Evolutionary conservation across 2,888 invertebrate species (phyloP), one percentile per base, ranked within the genome.

Genomic region (Drosophila robusta): DNA sequence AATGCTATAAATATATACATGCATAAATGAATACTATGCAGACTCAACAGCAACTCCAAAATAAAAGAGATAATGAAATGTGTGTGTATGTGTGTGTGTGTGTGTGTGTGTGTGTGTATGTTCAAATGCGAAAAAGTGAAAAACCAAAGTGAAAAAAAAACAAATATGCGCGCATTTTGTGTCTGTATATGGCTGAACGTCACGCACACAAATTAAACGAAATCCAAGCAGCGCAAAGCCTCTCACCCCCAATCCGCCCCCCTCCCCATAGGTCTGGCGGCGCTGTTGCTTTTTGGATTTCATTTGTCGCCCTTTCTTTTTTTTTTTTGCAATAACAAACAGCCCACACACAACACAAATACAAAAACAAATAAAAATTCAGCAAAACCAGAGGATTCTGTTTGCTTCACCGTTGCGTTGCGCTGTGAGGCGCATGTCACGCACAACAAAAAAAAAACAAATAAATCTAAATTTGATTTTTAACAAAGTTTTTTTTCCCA

Each of bases 121-220:
- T 56, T 46, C 45, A 44, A 54, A 58, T 79, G 60, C 58, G 55
- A 47, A 63, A 68, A 64, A 68, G 74, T 68, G 64, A 76, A 80
- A 79, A 75, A 82, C 38, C 64, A 56, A 46, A 77, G 73, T 55
- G 65, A 67, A 70, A 78, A 63, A 58, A 44, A 81, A 76, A 75
- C 49, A 87, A 82, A 87, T 83, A 80, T 87, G 81, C 82, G 84
- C 87, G 89, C 89, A 76, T 77, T 89, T 75, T 80, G 73, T 88
- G 89, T 70, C 87, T 89, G 87, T 89, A 89, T 77, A 81, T 80
- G 70, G 45, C 60, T 49, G 70, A 65, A 79, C 75, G 83, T 68
- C 80, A 75, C 76, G 61, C 65, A 75, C 67, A 52, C 72, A 87
- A 76, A 76, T 73, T 66, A 66, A 87, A 86, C 76, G 73, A 83